Base-by-base conservation (phyloP, 1,140 invertebrate species). In the Zeugodacus cucurbitae region DNA sequence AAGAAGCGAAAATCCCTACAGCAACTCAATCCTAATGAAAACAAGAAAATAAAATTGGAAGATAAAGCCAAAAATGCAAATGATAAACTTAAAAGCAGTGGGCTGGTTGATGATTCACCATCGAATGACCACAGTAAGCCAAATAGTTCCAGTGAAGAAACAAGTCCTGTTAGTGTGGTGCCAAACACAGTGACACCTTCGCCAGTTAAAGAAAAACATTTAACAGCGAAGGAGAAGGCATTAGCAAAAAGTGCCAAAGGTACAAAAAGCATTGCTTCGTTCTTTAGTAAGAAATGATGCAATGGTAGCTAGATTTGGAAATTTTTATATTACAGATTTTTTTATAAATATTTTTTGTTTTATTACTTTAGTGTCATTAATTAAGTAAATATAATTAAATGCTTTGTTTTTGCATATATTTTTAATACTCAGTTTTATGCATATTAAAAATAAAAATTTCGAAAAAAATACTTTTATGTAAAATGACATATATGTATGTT, bases 221-320 rank as follows among this genome's bases (percentile, higher is more conserved):
- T 94, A 34, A 94, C 94, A 22, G 94, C 96, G 32, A 97, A 97
- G 93, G 96, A 97, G 90, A 95, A 96, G 89, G 94, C 96, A 2
- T 94, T 96, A 91, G 95, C 96, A 89, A 97, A 96, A 91, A 96
- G 96, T 88, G 96, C 96, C 37, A 94, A 94, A 90, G 96, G 96
- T 64, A 96, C 95, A 32, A 97, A 97, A 93, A 96, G 94, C 90
- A 97, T 97, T 91, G 95, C 95, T 37, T 96, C 95, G 78, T 97
- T 97, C 93, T 97, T 97, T 91, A 95, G 95, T 88, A 96, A 95
- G 22, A 87, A 89, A 32, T 74, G 44, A 74, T 1, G 70, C 26
- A 29, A 32, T 17, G 64, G 2, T 26, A 5, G 29, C 0, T 67
- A 10, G 3, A 41, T 29, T 74, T 6, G 6, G 3, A 1, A 6